Evolutionary conservation across 2,888 invertebrate genomes (phyloP), one percentile per base, ranked within the genome.

Genomic region (Idaea dimidiata): DNA sequence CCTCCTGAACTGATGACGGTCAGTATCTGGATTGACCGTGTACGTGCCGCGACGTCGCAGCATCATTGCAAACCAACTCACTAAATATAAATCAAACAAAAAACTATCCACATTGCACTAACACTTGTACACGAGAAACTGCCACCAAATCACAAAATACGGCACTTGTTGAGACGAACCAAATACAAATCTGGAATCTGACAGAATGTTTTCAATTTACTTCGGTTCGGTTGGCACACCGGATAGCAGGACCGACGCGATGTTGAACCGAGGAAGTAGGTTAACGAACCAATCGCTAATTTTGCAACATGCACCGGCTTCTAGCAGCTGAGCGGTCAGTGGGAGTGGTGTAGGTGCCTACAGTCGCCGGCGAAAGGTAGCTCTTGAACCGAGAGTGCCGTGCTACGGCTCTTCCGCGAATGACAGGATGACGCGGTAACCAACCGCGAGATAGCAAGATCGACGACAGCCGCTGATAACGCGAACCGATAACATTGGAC

Each of bases 31-130:
- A 73, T 91, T 92, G 64, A 92, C 91, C 31, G 91, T 89, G 71
- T 92, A 92, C 59, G 86, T 89, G 65, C 91, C 91, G 62, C 91
- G 87, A 58, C 89, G 86, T 57, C 91, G 84, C 76, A 91, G 77
- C 91, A 91, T 91, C 66, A 67, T 83, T 75, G 71, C 73, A 73
- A 63, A 66, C 67, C 66, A 70, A 68, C 66, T 70, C 67, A 63
- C 60, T 57, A 62, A 67, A 63, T 59, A 17, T 16, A 16, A 10
- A 0, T 31, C 32, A 58, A 61, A 61, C 62, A 56, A 59, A 57
- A 58, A 59, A 65, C 59, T 64, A 64, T 67, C 71, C 70, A 66
- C 70, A 72, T 72, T 66, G 57, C 68, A 68, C 65, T 56, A 61
- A 62, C 68, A 65, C 60, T 60, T 59, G 59, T 59, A 62, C 62